Conservation (phyloP, 2,888 invertebrate genomes). For the Sclerodermus sp. region DNA sequence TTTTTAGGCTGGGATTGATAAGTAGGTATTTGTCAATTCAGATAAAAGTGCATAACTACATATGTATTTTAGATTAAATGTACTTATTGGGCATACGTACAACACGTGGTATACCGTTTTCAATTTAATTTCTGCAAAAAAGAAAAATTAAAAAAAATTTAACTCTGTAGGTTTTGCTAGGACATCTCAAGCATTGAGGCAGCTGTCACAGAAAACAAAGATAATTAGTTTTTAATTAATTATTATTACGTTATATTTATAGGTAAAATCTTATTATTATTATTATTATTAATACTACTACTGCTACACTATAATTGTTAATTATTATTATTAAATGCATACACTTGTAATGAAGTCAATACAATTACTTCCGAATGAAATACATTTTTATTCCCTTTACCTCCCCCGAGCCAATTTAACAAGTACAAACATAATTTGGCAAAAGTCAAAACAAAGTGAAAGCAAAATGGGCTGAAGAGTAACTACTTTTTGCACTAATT, state of each 20-base stretch:
- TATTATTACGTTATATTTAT: conserved; percentile 54
- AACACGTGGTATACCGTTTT: conserved; percentile 4
- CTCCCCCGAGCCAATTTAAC: too few species aligned
- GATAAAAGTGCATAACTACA: too few species aligned
- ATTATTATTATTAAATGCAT: conserved; percentile 44
- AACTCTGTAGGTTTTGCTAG: conserved; percentile 57
- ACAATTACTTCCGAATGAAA: conserved; percentile 32
- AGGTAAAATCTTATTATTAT: conserved; percentile 47
- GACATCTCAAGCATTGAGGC: conserved; percentile 56
- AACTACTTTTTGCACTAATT: conserved; percentile 4
- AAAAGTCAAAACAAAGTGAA: background rate
- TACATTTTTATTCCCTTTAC: background rate
- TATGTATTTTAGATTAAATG: background rate
- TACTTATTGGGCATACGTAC: background rate
- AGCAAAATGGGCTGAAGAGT: background rate
- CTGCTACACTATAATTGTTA: conserved; percentile 16
- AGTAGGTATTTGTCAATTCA: too few species aligned
- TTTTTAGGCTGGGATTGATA: too few species aligned
- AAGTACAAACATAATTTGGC: too few species aligned
- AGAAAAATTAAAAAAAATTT: conserved; percentile 9
- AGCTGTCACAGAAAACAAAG: conserved; percentile 55
- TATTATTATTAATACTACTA: conserved; percentile 49
- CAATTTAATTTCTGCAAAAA: conserved; percentile 8
- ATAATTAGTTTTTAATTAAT: conserved; percentile 54
- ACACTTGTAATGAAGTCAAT: conserved; percentile 50